Evolutionary conservation across 1,140 invertebrate species (phyloP), one percentile per base, ranked within the genome.

Genomic region (Luehdorfia chinensis): DNA sequence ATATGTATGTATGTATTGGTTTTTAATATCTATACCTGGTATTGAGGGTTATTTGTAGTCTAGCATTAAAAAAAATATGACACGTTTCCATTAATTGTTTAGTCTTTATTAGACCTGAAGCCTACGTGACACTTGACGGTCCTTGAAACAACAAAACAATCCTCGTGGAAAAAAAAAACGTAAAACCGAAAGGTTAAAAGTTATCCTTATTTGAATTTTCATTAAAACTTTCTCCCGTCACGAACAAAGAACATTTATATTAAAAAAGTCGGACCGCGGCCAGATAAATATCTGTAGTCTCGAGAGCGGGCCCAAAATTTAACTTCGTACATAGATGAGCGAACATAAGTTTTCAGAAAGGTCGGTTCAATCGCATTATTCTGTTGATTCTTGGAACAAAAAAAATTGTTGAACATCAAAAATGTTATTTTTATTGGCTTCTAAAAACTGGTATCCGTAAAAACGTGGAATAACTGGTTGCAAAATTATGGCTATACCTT

Each of bases 151-250:
- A 76, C 66, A 79, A 77, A 83, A 79, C 67, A 80, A 70, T 77
- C 60, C 64, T 63, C 59, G 44, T 46, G 34, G 34, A 62, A 64
- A 71, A 81, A 77, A 74, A 76, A 66, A 64, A 69, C 37, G 54
- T 74, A 77, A 77, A 81, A 75, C 67, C 65, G 71, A 81, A 84
- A 83, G 76, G 80, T 75, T 80, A 67, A 84, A 84, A 84, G 80
- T 84, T 84, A 76, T 83, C 78, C 78, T 83, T 85, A 83, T 85
- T 85, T 85, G 81, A 85, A 85, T 85, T 85, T 85, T 85, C 81
- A 85, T 85, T 85, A 85, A 85, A 85, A 85, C 75, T 85, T 85
- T 85, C 73, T 77, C 77, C 75, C 78, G 78, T 85, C 81, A 85
- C 63, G 78, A 79, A 85, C 81, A 85, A 85, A 85, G 81, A 85